A percentile compares a stretch with the other conserved stretches of the same genome.
These are phyloP conservation scores for Arrhamphus sclerolepis DNA, from an alignment of 2,797 vertebrate species.

Conservation along the genomic window DNA sequence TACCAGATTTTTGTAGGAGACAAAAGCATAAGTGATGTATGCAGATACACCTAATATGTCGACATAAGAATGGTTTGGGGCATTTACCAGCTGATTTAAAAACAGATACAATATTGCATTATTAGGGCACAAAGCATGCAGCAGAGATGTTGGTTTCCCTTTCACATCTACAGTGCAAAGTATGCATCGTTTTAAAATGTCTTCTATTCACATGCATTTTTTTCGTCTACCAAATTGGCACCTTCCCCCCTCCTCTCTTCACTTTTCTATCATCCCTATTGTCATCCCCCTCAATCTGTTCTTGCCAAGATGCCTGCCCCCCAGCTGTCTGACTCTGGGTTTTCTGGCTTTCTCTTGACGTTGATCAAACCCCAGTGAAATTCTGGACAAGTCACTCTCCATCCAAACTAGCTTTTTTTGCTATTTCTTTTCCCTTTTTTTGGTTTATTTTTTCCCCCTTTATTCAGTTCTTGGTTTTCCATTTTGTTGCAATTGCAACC, in stretches of 20 bases:
- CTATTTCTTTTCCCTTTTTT: slow-evolving; percentile 24
- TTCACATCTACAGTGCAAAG: slow-evolving; percentile 20
- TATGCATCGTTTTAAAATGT: slow-evolving; percentile 23
- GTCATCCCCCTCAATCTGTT: slow-evolving; percentile 31
- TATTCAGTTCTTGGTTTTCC: slow-evolving; percentile 70
- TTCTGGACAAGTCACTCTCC: slow-evolving; percentile 83
- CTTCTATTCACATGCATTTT: slow-evolving; percentile 28
- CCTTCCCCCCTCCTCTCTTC: slow-evolving; percentile 9
- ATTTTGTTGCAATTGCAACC: slow-evolving; percentile 82
- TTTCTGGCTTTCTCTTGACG: slow-evolving; percentile 90
- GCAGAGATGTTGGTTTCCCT: slow-evolving; percentile 81
- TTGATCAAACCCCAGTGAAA: slow-evolving; percentile 84
- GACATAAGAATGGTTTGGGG: not conserved
- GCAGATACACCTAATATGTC: slow-evolving; percentile 2
- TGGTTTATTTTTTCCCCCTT: slow-evolving; percentile 22
- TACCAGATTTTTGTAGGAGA: slow-evolving; percentile 19
- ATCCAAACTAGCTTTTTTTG: slow-evolving; percentile 76
- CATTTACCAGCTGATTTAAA: slow-evolving; percentile 27
- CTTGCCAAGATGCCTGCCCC: slow-evolving; percentile 71
- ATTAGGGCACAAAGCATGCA: slow-evolving; percentile 84
- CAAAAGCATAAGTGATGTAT: not conserved
- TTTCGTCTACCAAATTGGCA: slow-evolving; percentile 57
- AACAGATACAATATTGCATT: not conserved
- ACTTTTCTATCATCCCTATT: slow-evolving; percentile 26
- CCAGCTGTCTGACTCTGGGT: slow-evolving; percentile 98